Evolutionary conservation across 2,888 invertebrate species (phyloP), one percentile per base, ranked within the genome.

Genomic region (Unio delphinus): DNA sequence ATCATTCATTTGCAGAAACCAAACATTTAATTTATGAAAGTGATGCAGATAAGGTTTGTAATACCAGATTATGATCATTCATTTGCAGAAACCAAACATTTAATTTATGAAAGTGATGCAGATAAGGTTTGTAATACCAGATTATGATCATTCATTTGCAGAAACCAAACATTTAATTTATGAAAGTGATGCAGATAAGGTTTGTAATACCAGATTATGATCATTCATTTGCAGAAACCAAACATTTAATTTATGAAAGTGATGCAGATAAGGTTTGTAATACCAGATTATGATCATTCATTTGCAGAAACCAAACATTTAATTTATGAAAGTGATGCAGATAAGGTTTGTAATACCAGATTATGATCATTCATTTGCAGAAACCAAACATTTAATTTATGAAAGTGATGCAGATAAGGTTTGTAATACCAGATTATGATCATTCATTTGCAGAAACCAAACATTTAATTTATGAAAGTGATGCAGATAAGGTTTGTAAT

Each of bases 361-460:
- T 90, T 99, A 97, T 90, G 98, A 99, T 91, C 98, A 98, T 91
- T 96, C 98, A 0, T 96, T 96, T 87, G 97, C 98, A 1, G 99
- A 99, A 91, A 95, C 98, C 11, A 94, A 95, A 72, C 99, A 99
- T 91, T 92, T 99, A 63, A 94, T 99, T 78, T 96, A 95, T 90
- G 97, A 98, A 90, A 95, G 98, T 0, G 99, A 99, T 90, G 91
- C 92, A 0, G 95, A 99, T 91, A 94, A 94, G 89, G 91, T n/a
- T n/a, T n/a, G n/a, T n/a, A n/a, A n/a, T n/a, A 1, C 93, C 95
- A 0, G 97, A 98, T 90, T 99, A 97, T 90, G 98, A 99, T 91
- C 98, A 98, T 91, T 96, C 98, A 0, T 96, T 96, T 87, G 97
- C 98, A 1, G 99, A 99, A 91, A 95, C 98, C 11, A 94, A 95